These are phyloP conservation scores for Trimorus sp. DNA, from an alignment of 2,888 invertebrate genomes.

Conservation along the genomic window DNA sequence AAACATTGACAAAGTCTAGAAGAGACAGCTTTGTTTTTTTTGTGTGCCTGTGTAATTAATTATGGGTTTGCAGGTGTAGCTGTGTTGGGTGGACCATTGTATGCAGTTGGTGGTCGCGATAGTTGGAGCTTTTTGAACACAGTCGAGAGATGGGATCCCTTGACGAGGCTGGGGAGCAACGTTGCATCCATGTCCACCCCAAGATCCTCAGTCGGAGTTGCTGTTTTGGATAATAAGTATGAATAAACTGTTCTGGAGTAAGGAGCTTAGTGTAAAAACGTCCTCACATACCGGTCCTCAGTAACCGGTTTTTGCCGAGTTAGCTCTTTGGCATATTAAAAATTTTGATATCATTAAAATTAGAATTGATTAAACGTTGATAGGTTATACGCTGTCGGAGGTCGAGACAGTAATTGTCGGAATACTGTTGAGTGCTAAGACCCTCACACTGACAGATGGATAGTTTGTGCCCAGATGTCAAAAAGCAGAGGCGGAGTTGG, in stretches of 20 bases:
- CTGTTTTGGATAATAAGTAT: conserved; percentile 89
- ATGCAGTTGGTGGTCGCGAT: conserved; percentile 98
- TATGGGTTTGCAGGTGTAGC: conserved; percentile 83
- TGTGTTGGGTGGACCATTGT: conserved; percentile 91
- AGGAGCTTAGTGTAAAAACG: no score
- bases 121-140: conserved; percentile 97
- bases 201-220: conserved; percentile 95
- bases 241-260: not conserved
- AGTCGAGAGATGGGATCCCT: conserved; percentile 96
- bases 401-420: conserved; percentile 94
- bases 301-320: no score
- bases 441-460: conserved; percentile 91
- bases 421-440: conserved; percentile 92
- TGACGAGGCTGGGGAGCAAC: conserved; percentile 93
- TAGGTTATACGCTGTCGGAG: conserved; percentile 95
- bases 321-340: no score
- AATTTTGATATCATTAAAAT: no score
- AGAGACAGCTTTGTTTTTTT: no score
- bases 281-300: no score
- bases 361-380: not conserved
- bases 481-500: conserved; percentile 94
- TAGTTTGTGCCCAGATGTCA: conserved; percentile 92
- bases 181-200: conserved; percentile 95
- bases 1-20: no score
- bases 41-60: no score